Evolutionary conservation across 2,888 invertebrate genomes (phyloP).

Genomic region (Dromius quadrimaculatus): DNA sequence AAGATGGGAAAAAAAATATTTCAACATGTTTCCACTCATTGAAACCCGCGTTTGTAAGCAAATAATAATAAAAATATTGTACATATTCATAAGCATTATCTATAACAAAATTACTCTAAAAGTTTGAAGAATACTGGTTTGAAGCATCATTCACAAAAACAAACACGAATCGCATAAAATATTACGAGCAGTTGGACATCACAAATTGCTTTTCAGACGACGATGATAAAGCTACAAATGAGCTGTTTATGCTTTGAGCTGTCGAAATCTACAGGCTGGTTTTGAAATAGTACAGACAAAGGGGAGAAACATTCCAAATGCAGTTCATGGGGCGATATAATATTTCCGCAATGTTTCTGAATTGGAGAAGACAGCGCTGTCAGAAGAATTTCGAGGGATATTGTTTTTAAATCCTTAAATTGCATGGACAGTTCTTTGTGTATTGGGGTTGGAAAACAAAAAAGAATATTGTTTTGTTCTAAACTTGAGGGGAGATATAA

Average conservation of each 20-base stretch:
- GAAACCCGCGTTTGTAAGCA: no score
- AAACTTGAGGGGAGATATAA: not conserved
- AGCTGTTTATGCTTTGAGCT: conserved; percentile 5
- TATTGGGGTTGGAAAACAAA: not conserved
- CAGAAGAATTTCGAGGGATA: not conserved
- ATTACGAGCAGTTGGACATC: conserved; percentile 27
- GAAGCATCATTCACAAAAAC: conserved; percentile 29
- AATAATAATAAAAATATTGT: no score
- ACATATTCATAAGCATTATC: no score
- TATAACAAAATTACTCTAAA: no score
- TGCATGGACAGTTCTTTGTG: not conserved
- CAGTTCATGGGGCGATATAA: conserved; percentile 1
- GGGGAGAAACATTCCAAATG: not conserved
- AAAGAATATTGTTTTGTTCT: not conserved
- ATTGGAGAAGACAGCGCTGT: not conserved
- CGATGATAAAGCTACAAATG: conserved; percentile 14
- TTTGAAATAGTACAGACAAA: not conserved
- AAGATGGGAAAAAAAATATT: no score
- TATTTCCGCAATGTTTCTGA: conserved; percentile 1
- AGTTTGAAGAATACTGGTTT: no score
- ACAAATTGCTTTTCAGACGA: conserved; percentile 22
- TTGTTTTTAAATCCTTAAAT: not conserved
- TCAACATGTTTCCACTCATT: no score
- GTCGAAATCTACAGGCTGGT: not conserved
- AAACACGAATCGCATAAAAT: conserved; percentile 32